phyloP scores from a whole-genome alignment of 2,888 invertebrate species.

The Agriopis aurantiaria region DNA sequence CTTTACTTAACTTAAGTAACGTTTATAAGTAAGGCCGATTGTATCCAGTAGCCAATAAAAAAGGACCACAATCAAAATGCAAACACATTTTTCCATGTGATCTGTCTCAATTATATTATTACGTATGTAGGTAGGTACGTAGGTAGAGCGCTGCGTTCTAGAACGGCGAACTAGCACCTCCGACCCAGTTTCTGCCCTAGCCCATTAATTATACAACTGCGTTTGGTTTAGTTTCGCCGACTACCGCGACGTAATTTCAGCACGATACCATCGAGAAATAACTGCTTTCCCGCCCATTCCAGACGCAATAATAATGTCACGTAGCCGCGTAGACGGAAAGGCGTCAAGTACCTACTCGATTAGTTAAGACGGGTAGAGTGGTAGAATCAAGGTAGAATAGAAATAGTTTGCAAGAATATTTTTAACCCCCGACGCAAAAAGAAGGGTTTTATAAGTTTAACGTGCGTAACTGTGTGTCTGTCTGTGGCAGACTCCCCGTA shows the following conservation, averaged over 20 bases:
- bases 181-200: constrained; percentile 61
- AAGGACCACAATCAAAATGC: no score
- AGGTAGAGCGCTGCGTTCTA: constrained; percentile 4
- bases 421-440: no score
- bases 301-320: constrained; percentile 16
- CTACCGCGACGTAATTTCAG: constrained; percentile 32
- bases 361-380: not conserved
- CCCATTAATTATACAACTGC: constrained; percentile 55
- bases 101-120: no score
- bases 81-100: no score
- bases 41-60: no score
- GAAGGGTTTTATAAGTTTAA: no score
- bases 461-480: no score
- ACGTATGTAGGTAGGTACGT: not conserved
- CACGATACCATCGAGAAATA: constrained; percentile 25
- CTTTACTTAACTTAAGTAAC: no score
- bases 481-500: no score
- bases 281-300: constrained; percentile 15
- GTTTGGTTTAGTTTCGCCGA: constrained; percentile 27
- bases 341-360: not conserved
- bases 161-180: constrained; percentile 51
- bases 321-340: constrained; percentile 1
- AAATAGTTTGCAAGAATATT: not conserved
- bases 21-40: no score
- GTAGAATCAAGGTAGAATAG: no score